A percentile compares a stretch with the other conserved stretches of the same genome.
These are phyloP conservation scores for Orientallactaga bullata DNA, from an alignment of 2,113 vertebrate species.

Conservation along the genomic window DNA sequence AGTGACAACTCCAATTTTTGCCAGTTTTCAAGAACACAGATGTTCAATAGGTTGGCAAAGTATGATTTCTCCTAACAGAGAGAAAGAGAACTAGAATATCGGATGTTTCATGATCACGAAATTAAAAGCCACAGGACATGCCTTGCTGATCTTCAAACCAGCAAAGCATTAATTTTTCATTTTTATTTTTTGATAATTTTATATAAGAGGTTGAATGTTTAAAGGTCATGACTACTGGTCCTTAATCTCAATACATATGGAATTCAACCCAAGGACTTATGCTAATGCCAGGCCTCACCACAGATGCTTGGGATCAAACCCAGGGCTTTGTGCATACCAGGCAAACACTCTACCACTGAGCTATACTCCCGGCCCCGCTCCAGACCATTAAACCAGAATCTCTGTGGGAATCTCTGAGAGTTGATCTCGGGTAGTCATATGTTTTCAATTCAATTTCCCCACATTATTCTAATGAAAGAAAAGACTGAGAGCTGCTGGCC, in stretches of 20 bases:
- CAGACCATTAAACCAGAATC: neutral
- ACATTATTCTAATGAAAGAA: slow-evolving; percentile 42
- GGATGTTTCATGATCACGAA: neutral
- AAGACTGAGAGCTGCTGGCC: neutral
- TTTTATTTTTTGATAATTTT: too few relatives aligned
- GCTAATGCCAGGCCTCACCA: neutral
- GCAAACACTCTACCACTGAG: neutral
- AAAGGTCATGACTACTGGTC: neutral
- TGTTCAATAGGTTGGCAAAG: slow-evolving; percentile 16
- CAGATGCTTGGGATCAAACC: neutral
- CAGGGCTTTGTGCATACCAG: neutral
- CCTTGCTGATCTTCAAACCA: slow-evolving; percentile 8
- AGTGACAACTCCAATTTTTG: neutral
- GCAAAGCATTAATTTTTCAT: neutral
- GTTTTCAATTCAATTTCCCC: neutral
- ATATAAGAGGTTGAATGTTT: neutral
- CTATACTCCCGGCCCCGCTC: neutral
- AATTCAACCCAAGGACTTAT: neutral
- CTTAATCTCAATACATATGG: neutral
- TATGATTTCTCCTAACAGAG: neutral
- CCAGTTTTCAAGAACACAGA: neutral
- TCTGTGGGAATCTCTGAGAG: neutral
- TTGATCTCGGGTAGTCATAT: neutral
- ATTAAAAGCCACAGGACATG: neutral
- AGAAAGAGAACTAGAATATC: neutral